Evolutionary conservation across 2,113 vertebrate species (phyloP).

Genomic region (Siniperca knerii): DNA sequence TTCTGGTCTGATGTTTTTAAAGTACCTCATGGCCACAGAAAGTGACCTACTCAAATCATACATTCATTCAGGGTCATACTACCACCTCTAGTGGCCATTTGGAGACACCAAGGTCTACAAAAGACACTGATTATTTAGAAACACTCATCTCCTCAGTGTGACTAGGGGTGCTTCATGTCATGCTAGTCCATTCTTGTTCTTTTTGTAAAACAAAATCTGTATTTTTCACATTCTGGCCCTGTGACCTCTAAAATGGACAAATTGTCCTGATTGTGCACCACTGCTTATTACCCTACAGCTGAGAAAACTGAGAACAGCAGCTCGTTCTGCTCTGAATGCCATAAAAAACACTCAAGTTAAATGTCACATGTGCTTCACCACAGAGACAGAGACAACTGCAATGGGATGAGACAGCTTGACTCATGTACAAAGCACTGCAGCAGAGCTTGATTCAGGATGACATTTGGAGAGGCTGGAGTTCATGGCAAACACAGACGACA

Average conservation of each 20-base stretch:
- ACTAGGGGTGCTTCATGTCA: neutral
- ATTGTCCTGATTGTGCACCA: slow-evolving; percentile 12
- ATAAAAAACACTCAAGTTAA: slow-evolving; percentile 58
- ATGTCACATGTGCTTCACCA: slow-evolving; percentile 62
- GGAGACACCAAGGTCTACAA: neutral
- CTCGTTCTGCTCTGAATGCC: slow-evolving; percentile 28
- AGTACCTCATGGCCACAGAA: neutral
- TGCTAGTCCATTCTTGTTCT: neutral
- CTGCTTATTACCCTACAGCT: neutral
- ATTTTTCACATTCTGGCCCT: neutral
- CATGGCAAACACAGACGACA: slow-evolving; percentile 54
- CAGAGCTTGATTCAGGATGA: slow-evolving; percentile 69
- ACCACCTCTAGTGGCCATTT: neutral
- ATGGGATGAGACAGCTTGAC: slow-evolving; percentile 68
- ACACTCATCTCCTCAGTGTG: neutral
- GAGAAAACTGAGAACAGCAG: slow-evolving; percentile 40
- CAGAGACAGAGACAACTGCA: slow-evolving; percentile 42
- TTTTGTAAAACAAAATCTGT: neutral
- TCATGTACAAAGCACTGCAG: slow-evolving; percentile 62
- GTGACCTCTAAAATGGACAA: slow-evolving; percentile 12
- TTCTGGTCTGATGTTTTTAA: neutral
- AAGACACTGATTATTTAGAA: neutral
- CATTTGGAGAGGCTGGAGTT: slow-evolving; percentile 63
- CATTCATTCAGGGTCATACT: neutral
- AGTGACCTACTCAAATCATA: neutral